Evolutionary conservation across 2,888 invertebrate species (phyloP), one percentile per base, ranked within the genome.

Genomic region (Dynastes tityus): DNA sequence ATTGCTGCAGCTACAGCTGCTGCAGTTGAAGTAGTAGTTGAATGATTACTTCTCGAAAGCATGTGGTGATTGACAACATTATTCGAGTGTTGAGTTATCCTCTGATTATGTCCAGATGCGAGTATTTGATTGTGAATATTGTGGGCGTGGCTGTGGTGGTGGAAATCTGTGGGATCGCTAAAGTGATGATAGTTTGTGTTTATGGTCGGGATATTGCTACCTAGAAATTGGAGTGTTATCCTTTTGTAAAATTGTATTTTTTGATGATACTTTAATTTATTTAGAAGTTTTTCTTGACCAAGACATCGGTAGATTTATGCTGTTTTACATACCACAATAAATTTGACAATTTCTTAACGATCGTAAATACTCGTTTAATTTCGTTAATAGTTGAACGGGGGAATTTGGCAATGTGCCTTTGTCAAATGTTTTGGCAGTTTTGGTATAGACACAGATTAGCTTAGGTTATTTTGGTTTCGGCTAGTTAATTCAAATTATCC

Each of bases 1-100:
- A 90, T 90, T 22, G 90, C 90, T 4, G 90, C 89, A 9, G 89
- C 89, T 8, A 89, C 89, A 16, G 89, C 89, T 13, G 89, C 89
- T 2, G 89, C 89, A 1, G 89, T 89, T 2, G 89, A 88, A 1
- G 88, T 88, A 6, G 89, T 87, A 16, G 87, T 87, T 0, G 88
- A 85, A 81, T 88, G 88, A 81, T 88, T 88, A 2, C 84, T 83
- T 79, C 88, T 84, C 5, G 87, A 83, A 53, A 88, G 80, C 88
- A 89, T 88, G 75, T 88, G 88, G 82, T 89, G 89, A 80, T 87
- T 88, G 22, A 88, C 87, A 55, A 87, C 82, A 67, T 87, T 87
- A 78, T 86, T 87, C 49, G 88, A 87, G 82, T 87, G 88, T 77
- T 87, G 88, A 40, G 84, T 82, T 11, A 86, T 80, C 73, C 87